These are phyloP conservation scores for Phyllostomus discolor DNA, from an alignment of 2,113 vertebrate species.

Conservation along the genomic window DNA sequence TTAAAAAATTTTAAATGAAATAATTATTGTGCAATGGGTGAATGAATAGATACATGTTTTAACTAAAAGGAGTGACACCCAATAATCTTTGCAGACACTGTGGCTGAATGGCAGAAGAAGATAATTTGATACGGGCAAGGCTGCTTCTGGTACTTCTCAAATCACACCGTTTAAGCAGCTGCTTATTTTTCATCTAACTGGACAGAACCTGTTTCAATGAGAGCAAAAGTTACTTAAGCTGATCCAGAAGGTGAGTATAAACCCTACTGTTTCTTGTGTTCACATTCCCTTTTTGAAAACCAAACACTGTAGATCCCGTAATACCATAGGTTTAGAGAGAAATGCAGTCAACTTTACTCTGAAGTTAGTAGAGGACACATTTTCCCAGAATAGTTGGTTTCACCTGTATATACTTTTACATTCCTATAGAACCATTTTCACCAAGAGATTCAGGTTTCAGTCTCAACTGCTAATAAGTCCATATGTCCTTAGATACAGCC, in stretches of 20 bases:
- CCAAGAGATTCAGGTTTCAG: neutral
- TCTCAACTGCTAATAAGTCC: neutral
- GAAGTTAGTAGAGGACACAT: fast-evolving
- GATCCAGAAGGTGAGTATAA: neutral
- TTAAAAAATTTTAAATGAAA: neutral
- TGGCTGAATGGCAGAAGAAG: neutral
- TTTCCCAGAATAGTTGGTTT: neutral
- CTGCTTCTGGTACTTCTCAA: neutral
- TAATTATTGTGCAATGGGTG: neutral
- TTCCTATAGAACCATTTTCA: neutral
- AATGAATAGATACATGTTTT: neutral
- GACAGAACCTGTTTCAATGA: neutral
- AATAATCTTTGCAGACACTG: neutral
- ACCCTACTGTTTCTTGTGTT: neutral
- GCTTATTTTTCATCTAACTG: neutral
- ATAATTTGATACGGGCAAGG: neutral
- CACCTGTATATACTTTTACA: neutral
- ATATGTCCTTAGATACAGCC: neutral
- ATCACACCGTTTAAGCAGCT: neutral
- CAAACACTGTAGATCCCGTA: neutral
- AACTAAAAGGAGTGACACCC: neutral
- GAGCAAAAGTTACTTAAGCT: neutral
- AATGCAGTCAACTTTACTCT: neutral
- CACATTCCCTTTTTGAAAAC: neutral
- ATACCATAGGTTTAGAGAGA: neutral